Conservation (phyloP, 2,113 vertebrate species). For the Eolophus roseicapilla region DNA sequence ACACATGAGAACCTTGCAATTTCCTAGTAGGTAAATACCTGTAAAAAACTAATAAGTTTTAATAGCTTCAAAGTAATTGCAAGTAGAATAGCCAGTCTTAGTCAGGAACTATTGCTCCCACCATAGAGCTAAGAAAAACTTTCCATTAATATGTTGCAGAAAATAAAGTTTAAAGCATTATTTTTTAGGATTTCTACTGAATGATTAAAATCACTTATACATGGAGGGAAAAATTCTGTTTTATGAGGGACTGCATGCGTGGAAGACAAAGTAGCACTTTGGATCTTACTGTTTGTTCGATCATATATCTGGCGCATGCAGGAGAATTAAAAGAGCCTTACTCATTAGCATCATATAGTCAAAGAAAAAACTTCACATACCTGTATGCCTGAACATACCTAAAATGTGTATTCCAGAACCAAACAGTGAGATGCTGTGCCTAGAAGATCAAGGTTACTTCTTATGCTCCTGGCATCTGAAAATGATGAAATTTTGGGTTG, state of each 20-base stretch:
- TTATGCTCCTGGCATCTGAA: background rate
- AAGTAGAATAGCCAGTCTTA: background rate
- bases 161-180: background rate
- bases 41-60: background rate
- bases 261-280: background rate
- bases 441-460: background rate
- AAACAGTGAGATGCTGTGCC: background rate
- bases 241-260: background rate
- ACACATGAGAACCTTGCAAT: background rate
- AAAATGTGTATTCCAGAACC: background rate
- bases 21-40: background rate
- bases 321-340: background rate
- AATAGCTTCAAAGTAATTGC: background rate
- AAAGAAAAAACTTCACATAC: background rate
- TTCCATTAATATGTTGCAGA: background rate
- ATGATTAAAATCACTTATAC: background rate
- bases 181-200: background rate
- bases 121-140: background rate
- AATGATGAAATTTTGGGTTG: background rate
- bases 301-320: background rate
- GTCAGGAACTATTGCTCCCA: background rate
- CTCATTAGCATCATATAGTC: background rate
- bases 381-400: background rate
- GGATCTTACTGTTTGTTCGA: background rate
- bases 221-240: background rate